Percentiles rank a stretch among this genome's conserved stretches.
These are phyloP conservation scores for Felis chaus DNA, from an alignment of 2,113 vertebrate genomes.

Conservation along the genomic window DNA sequence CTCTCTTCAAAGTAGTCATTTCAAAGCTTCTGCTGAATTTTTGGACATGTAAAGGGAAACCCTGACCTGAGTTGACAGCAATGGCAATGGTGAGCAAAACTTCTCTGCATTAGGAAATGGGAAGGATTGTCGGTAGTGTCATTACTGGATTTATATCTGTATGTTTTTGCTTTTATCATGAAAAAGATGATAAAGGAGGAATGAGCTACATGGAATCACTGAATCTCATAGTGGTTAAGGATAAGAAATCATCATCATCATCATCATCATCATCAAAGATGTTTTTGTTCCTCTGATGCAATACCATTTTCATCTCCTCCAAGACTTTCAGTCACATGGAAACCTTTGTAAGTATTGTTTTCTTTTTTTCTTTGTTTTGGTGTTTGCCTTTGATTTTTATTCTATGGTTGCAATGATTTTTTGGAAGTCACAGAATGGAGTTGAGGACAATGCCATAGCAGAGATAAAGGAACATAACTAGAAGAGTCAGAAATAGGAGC, in stretches of 20 bases:
- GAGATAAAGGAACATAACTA: background rate
- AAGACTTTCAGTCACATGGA: conserved; percentile 16
- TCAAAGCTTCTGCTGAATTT: conserved; percentile 47
- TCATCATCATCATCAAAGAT: background rate
- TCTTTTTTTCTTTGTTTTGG: background rate
- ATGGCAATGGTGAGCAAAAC: background rate
- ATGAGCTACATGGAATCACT: background rate
- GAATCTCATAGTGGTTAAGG: background rate
- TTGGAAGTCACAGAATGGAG: background rate
- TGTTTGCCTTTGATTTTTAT: background rate
- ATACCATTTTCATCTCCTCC: background rate
- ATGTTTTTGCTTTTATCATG: background rate
- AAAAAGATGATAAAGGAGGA: background rate
- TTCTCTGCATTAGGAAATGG: background rate
- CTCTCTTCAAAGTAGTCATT: conserved; percentile 49
- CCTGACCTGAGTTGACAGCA: background rate
- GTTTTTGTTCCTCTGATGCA: background rate
- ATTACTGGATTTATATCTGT: background rate
- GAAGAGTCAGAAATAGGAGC: background rate
- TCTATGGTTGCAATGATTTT: background rate
- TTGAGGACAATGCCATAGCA: background rate
- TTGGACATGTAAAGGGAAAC: background rate
- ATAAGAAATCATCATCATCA: background rate
- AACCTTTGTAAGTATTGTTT: background rate
- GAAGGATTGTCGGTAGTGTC: background rate